Percentiles rank a stretch among this genome's conserved stretches.
Evolutionary conservation across 1,140 invertebrate species (phyloP).

Genomic region (Hyposmocoma kahamanoa): DNA sequence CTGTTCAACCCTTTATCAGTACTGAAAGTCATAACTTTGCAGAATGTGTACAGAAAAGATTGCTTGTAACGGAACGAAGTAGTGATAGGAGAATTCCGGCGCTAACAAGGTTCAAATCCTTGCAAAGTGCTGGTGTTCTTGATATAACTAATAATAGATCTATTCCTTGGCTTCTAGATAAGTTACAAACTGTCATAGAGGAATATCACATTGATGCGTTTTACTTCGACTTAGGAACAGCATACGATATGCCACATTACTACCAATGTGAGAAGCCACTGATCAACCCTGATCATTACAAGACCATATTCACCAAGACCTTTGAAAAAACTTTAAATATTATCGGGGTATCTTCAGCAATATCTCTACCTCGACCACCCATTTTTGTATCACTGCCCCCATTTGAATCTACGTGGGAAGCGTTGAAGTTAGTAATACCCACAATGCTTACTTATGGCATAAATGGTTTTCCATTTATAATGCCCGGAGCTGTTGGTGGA

Average conservation of each 20-base stretch:
- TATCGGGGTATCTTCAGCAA: conserved; percentile 88
- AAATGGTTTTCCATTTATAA: conserved; percentile 92
- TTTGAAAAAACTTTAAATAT: conserved; percentile 79
- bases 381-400: conserved; percentile 91
- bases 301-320: conserved; percentile 80
- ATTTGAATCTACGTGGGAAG: conserved; percentile 91
- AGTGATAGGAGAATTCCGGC: conserved; percentile 84
- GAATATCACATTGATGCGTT: conserved; percentile 91
- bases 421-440: conserved; percentile 87
- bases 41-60: conserved; percentile 80
- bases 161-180: conserved; percentile 85
- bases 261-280: conserved; percentile 83
- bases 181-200: conserved; percentile 81
- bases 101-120: conserved; percentile 83
- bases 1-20: conserved; percentile 90
- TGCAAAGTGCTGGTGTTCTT: conserved; percentile 84
- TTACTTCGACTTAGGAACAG: conserved; percentile 92
- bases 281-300: conserved; percentile 87
- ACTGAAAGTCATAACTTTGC: conserved; percentile 88
- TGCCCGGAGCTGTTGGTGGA: conserved; percentile 95
- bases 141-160: conserved; percentile 89
- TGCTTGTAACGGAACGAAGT: conserved; percentile 82
- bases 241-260: conserved; percentile 89
- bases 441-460: conserved; percentile 90
- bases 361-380: conserved; percentile 85